Percentiles rank a stretch among this genome's conserved stretches.
phyloP scores from a whole-genome alignment of 2,113 vertebrate species.

The Rhea pennata region DNA sequence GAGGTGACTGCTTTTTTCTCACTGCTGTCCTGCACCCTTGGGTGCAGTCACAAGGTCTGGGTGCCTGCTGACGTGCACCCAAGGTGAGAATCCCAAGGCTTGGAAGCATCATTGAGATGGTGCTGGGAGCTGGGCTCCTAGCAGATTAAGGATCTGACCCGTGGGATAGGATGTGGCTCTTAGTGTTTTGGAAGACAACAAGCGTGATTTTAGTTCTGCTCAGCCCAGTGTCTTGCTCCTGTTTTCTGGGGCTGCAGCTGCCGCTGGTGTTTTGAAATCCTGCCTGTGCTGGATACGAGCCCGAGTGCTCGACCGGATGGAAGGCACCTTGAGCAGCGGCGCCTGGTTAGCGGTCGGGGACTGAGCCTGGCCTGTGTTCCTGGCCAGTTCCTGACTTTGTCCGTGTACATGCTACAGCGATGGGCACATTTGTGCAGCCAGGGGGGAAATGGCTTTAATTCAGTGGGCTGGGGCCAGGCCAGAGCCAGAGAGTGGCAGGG shows the following conservation, averaged over 20 bases:
- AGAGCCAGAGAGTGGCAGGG: too few species aligned
- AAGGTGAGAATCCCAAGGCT: neutral
- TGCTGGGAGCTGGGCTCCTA: neutral
- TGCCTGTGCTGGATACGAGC: neutral
- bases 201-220: neutral
- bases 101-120: neutral
- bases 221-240: neutral
- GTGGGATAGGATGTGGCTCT: neutral
- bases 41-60: too few species aligned
- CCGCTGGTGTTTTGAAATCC: neutral
- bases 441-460: neutral
- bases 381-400: neutral
- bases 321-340: too few species aligned
- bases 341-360: too few species aligned
- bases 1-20: neutral
- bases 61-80: too few species aligned
- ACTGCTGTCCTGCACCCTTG: neutral
- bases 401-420: neutral
- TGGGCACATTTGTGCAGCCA: neutral
- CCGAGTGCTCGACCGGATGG: rapidly evolving
- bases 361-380: too few species aligned
- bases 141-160: neutral
- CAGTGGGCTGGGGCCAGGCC: neutral
- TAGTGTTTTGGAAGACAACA: neutral
- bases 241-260: neutral